Conservation (phyloP, 2,113 vertebrate genomes). For the Hyperoodon ampullatus region DNA sequence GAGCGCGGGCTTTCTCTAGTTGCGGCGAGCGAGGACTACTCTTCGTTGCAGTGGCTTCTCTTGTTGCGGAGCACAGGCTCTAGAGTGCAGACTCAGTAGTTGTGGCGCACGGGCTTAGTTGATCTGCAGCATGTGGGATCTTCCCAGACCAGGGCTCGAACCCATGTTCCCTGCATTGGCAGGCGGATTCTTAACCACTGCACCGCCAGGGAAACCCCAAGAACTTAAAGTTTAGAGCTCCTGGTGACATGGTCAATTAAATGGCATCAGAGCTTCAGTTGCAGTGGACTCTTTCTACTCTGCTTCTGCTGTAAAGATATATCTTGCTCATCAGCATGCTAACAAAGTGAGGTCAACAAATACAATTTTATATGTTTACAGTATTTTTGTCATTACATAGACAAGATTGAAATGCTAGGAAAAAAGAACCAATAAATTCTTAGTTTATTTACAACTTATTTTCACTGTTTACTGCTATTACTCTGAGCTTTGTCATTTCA, state of each 20-base stretch:
- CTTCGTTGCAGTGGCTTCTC: too few relatives aligned
- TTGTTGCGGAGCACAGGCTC: too few relatives aligned
- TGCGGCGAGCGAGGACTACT: too few relatives aligned
- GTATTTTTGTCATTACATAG: not conserved
- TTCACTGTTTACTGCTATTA: not conserved
- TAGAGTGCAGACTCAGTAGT: too few relatives aligned
- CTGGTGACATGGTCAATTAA: not conserved
- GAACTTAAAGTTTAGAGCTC: not conserved
- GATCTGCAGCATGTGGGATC: too few relatives aligned
- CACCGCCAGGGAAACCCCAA: too few relatives aligned
- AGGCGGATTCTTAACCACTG: too few relatives aligned
- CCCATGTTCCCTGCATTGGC: too few relatives aligned
- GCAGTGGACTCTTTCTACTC: not conserved
- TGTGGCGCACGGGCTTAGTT: too few relatives aligned
- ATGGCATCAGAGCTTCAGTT: not conserved
- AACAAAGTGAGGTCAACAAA: not conserved
- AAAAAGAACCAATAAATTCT: not conserved
- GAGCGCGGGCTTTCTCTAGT: too few relatives aligned
- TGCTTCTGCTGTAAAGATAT: not conserved
- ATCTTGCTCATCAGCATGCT: not conserved
- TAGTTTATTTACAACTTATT: conserved; percentile 30
- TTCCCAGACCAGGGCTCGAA: too few relatives aligned
- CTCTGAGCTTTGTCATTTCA: not conserved
- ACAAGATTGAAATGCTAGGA: not conserved
- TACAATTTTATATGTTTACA: not conserved